phyloP scores from a whole-genome alignment of 1,140 invertebrate species.

The Platyscapa corneri region DNA sequence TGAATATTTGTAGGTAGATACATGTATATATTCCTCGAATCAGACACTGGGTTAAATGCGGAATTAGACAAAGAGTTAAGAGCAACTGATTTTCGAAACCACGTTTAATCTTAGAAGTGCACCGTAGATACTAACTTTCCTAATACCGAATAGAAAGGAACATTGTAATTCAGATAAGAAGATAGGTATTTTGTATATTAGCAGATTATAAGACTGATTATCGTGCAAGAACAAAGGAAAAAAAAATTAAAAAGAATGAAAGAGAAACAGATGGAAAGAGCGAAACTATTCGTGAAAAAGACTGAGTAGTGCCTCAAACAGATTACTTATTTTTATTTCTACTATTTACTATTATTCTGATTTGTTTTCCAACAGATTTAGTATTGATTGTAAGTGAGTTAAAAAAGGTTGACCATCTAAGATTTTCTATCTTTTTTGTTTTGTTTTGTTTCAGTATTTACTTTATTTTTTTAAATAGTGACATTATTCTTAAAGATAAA shows the following conservation, averaged over 20 bases:
- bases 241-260: neutral
- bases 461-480: neutral
- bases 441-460: neutral
- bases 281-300: neutral
- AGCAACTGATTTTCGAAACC: conserved; percentile 5
- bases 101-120: conserved; percentile 43
- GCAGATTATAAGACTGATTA: conserved; percentile 50
- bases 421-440: conserved; percentile 10
- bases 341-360: neutral
- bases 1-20: no score
- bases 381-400: conserved; percentile 48
- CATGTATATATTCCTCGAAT: no score
- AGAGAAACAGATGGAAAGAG: neutral
- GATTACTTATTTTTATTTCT: conserved; percentile 29
- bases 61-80: neutral
- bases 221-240: neutral
- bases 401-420: conserved; percentile 1
- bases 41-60: no score
- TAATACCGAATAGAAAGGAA: conserved; percentile 46
- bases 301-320: neutral
- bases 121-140: conserved; percentile 46
- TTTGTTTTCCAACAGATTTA: conserved; percentile 50
- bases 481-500: neutral
- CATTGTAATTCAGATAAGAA: conserved; percentile 50
- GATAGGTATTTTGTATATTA: conserved; percentile 39